Evolutionary conservation across 1,140 invertebrate genomes (phyloP).

Genomic region (Lepidurus packardi): DNA sequence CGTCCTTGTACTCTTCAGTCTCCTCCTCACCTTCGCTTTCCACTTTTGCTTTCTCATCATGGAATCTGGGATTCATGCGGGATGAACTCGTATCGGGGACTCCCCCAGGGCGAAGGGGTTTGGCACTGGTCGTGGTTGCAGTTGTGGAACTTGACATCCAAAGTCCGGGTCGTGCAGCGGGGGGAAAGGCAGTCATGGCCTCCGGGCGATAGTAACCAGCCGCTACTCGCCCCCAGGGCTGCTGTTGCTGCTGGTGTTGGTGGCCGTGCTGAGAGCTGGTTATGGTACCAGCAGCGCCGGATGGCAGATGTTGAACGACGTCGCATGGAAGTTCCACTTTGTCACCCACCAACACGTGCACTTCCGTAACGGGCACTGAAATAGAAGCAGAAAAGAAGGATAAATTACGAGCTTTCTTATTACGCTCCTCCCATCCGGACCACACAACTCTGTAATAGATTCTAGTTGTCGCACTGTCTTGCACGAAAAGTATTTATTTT

Average conservation of each 20-base stretch:
- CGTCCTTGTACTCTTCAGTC: background rate
- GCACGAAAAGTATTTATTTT: no score
- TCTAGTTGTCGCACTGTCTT: no score
- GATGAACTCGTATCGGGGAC: no score
- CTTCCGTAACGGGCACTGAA: constrained; percentile 61
- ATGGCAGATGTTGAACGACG: constrained; percentile 40
- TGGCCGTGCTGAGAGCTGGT: background rate
- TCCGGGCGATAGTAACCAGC: background rate
- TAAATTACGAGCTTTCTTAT: constrained; percentile 27
- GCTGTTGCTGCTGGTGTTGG: background rate
- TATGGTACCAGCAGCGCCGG: constrained; percentile 10
- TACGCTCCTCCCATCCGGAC: background rate
- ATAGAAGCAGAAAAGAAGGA: constrained; percentile 40
- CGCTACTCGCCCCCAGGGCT: background rate
- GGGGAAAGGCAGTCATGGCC: background rate
- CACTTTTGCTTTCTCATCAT: background rate
- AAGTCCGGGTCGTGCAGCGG: background rate
- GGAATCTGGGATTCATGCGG: background rate
- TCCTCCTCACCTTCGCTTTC: background rate
- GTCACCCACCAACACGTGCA: constrained; percentile 74
- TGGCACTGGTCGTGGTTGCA: constrained; percentile 13
- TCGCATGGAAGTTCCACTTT: constrained; percentile 76
- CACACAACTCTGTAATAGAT: no score
- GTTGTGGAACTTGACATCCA: background rate
- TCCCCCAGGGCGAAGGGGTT: background rate